Percentiles rank a stretch among this genome's conserved stretches.
Conservation (phyloP, 1,140 invertebrate species). For the Alviniconcha marisindica region DNA sequence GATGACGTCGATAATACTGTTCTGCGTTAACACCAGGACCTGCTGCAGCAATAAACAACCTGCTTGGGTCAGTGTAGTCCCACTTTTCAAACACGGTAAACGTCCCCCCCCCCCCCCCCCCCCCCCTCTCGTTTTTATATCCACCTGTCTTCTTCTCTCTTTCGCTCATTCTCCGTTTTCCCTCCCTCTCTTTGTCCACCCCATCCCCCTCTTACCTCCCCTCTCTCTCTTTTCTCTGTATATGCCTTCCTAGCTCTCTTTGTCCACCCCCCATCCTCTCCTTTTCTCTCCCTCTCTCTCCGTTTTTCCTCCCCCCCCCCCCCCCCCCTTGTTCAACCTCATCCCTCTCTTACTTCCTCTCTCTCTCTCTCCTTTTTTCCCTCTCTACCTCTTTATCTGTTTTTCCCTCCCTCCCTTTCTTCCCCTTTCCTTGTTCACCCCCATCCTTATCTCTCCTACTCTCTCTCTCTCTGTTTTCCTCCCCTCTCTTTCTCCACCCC, state of each 20-base stretch:
- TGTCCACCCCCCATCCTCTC: background rate
- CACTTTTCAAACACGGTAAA: no score
- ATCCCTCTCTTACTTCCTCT: background rate
- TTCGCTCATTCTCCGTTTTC: background rate
- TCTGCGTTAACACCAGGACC: no score
- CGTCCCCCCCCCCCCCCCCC: background rate
- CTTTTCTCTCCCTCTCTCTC: background rate
- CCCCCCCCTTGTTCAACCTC: background rate
- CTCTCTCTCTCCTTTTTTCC: background rate
- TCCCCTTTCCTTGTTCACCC: background rate
- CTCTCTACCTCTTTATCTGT: no score
- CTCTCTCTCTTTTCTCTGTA: no score
- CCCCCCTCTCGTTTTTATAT: conserved; percentile 20
- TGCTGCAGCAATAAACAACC: no score
- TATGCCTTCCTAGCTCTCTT: no score
- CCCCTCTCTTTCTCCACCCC: background rate
- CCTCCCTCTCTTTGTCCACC: background rate
- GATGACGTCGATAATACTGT: no score
- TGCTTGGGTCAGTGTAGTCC: no score
- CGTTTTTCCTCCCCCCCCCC: background rate
- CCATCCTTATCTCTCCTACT: background rate
- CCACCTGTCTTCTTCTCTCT: background rate
- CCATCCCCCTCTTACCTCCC: background rate
- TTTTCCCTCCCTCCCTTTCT: background rate
- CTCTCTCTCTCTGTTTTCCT: background rate